phyloP scores from a whole-genome alignment of 2,113 vertebrate species.

The Heteronetta atricapilla region DNA sequence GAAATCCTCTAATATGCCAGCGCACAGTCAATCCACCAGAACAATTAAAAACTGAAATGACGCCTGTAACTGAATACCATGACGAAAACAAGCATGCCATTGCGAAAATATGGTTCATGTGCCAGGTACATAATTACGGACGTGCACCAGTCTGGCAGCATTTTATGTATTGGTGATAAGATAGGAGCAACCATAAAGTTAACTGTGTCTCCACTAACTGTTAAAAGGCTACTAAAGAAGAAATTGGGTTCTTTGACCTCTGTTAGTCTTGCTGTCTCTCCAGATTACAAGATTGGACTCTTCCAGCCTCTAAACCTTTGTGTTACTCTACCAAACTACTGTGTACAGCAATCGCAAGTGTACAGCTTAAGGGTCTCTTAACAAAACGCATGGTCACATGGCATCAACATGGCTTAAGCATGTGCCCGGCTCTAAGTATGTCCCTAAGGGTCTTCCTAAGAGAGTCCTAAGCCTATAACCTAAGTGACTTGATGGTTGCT shows the following conservation, averaged over 20 bases:
- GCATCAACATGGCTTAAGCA: background rate
- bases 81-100: background rate
- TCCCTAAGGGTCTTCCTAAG: background rate
- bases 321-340: background rate
- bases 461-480: background rate
- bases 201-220: slow-evolving; percentile 40
- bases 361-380: background rate
- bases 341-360: background rate
- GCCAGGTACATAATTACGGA: slow-evolving; percentile 14
- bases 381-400: accelerated
- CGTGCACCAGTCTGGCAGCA: background rate
- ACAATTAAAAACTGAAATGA: background rate
- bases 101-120: background rate
- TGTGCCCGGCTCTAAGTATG: background rate
- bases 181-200: slow-evolving; percentile 62
- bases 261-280: background rate
- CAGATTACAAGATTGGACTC: background rate
- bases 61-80: background rate
- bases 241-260: background rate
- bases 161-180: slow-evolving; percentile 46
- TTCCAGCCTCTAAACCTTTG: slow-evolving; percentile 13
- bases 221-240: slow-evolving; percentile 2
- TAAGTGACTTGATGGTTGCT: background rate
- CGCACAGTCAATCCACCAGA: background rate
- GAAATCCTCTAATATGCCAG: background rate